Evolutionary conservation across 2,888 invertebrate genomes (phyloP), one percentile per base, ranked within the genome.

Genomic region (Xanthorhoe designata): DNA sequence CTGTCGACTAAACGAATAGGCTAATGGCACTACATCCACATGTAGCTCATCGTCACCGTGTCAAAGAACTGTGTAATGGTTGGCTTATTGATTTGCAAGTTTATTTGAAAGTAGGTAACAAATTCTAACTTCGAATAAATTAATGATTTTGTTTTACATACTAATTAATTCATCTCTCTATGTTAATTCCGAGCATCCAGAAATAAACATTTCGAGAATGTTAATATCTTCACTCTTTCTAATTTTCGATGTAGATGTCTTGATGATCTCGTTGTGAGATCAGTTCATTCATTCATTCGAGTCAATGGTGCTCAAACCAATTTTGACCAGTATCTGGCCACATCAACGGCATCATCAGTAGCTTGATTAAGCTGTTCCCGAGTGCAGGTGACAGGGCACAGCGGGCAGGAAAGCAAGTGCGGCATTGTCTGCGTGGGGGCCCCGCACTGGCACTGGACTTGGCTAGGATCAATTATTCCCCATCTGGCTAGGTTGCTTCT

Each of bases 51-150:
- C 47, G 53, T 35, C n/a, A n/a, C n/a, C 47, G 64, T 35, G 53
- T 64, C 64, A 64, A 54, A 10, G 53, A 64, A 53, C 64, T 53
- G 3, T 2, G 17, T 47, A 47, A 47, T 47, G 10, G 19, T 17
- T 49, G 38, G 49, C 15, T 50, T 54, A 64, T 55, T 58, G 54
- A 62, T 62, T 53, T 58, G 50, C 8, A 10, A 32, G 54, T 62
- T 66, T 62, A 61, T 47, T 65, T 32, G 47, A 61, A 61, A 61
- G 56, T n/a, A n/a, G n/a, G n/a, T 52, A 15, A 57, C 24, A 15
- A 38, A 63, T 60, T 32, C 47, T 5, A 42, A 35, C 24, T 29
- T 17, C 38, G 56, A 56, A 67, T 67, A 63, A 62, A 62, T 66
- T 63, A 59, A n/a, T 53, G 32, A 19, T 47, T 50, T 32, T 38